Evolutionary conservation across 2,113 vertebrate species (phyloP), one percentile per base, ranked within the genome.

Genomic region (Pelobates fuscus): DNA sequence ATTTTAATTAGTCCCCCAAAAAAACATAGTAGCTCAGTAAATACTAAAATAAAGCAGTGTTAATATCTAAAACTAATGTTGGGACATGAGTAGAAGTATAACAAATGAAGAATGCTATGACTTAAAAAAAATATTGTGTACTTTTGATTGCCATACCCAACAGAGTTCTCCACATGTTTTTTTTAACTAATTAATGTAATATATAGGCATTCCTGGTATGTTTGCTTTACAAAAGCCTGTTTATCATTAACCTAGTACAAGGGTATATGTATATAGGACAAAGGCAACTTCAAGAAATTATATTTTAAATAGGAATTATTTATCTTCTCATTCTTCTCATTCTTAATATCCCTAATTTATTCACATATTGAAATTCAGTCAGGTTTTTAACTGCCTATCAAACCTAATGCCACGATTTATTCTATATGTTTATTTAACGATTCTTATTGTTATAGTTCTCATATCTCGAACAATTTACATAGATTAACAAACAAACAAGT

Each of bases 1-100:
- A 71, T 71, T 71, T 71, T 71, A 71, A 71, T 71, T 52, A 71
- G 59, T 52, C 43, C 14, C 46, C n/a, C n/a, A n/a, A n/a, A 37
- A 71, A 29, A 62, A 29, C 49, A 57, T 29, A 52, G 26, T 52
- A 17, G n/a, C 58, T 62, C 29, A 3, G 70, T 71, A 62, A 71
- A 62, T 71, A 71, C 59, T 32, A 14, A 71, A 29, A 49, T 71
- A 71, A 71, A 71, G 59, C 27, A 62, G 59, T 24, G 62, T 20
- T 29, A 5, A 62, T 71, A 60, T 62, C 26, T 62, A 61, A 62
- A 71, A 52, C 18, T 29, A 52, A 63, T 71, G 25, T 43, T 30
- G 46, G 44, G 21, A 29, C 27, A 71, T 62, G 18, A 71, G 49
- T 30, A 26, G 20, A 29, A 71, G 25, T 62, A 37, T 46, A 46